Percentiles rank a stretch among this genome's conserved stretches.
Conservation (phyloP, 2,888 invertebrate species). For the Thelaira solivaga region DNA sequence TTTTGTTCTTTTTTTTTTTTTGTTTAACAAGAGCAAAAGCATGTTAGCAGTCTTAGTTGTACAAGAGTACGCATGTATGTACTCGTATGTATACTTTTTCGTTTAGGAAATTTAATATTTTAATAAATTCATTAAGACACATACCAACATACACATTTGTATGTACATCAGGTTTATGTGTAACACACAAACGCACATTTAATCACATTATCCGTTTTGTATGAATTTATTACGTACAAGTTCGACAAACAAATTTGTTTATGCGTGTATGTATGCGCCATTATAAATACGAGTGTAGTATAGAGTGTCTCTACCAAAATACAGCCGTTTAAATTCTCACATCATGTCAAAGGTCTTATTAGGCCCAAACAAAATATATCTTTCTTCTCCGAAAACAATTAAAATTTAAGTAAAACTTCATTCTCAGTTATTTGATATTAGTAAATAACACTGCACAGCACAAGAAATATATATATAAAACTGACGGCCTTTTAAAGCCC, state of each 20-base stretch:
- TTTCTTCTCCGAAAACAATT: too few species aligned
- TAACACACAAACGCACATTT: neutral
- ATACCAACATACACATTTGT: too few species aligned
- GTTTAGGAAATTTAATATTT: conserved; percentile 41
- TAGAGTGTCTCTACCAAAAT: too few species aligned
- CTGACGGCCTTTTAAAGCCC: too few species aligned
- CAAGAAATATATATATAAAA: too few species aligned
- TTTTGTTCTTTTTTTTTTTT: neutral
- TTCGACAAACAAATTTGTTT: neutral
- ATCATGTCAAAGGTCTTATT: too few species aligned
- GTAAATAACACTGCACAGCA: too few species aligned
- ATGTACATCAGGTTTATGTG: neutral
- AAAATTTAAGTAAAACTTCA: too few species aligned
- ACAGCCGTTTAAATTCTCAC: too few species aligned
- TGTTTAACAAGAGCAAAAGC: neutral
- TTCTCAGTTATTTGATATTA: too few species aligned
- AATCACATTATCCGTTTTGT: neutral
- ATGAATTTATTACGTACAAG: neutral
- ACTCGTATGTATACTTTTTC: neutral
- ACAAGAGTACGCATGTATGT: neutral
- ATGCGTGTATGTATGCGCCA: neutral
- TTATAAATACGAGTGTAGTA: too few species aligned
- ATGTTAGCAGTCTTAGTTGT: neutral
- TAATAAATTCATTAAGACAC: conserved; percentile 41
- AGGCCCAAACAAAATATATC: too few species aligned